Conservation (phyloP, 2,888 invertebrate genomes). For the Agonopterix alstromeriana region DNA sequence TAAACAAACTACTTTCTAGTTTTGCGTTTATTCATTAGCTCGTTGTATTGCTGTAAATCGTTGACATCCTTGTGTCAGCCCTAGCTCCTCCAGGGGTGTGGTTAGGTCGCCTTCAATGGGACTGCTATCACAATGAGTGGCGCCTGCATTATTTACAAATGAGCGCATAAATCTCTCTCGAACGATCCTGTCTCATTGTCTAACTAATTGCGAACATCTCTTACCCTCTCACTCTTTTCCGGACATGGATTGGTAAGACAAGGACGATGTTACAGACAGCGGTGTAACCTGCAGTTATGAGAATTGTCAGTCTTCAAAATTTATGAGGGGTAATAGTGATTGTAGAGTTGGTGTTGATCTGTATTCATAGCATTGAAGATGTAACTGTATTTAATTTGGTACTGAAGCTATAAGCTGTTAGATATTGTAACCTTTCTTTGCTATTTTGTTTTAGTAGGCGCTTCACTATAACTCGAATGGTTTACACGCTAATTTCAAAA, state of each 20-base stretch:
- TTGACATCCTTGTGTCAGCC: conserved; percentile 28
- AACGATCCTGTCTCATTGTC: conserved; percentile 41
- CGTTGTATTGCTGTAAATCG: too few relatives aligned
- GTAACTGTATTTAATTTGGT: background rate
- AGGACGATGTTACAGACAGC: too few relatives aligned
- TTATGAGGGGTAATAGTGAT: conserved; percentile 35
- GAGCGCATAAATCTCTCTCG: conserved; percentile 63
- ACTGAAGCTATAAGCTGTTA: too few relatives aligned
- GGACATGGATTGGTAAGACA: background rate
- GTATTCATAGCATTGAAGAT: conserved; percentile 6
- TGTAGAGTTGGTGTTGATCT: conserved; percentile 11
- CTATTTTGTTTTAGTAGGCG: too few relatives aligned
- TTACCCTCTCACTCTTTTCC: conserved; percentile 16
- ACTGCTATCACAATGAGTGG: conserved; percentile 69
- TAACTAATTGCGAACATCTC: conserved; percentile 33
- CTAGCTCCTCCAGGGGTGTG: conserved; percentile 31
- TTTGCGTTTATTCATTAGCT: too few relatives aligned
- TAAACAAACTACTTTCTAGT: too few relatives aligned
- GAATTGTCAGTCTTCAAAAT: conserved; percentile 36
- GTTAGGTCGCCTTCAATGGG: conserved; percentile 50
- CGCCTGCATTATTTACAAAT: conserved; percentile 73
- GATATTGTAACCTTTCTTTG: too few relatives aligned
- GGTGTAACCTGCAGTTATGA: conserved; percentile 17
- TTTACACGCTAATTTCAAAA: too few relatives aligned
- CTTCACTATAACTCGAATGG: too few relatives aligned